Percentiles rank a stretch among this genome's conserved stretches.
phyloP scores from a whole-genome alignment of 1,140 invertebrate species.

The Zaprionus taronus region DNA sequence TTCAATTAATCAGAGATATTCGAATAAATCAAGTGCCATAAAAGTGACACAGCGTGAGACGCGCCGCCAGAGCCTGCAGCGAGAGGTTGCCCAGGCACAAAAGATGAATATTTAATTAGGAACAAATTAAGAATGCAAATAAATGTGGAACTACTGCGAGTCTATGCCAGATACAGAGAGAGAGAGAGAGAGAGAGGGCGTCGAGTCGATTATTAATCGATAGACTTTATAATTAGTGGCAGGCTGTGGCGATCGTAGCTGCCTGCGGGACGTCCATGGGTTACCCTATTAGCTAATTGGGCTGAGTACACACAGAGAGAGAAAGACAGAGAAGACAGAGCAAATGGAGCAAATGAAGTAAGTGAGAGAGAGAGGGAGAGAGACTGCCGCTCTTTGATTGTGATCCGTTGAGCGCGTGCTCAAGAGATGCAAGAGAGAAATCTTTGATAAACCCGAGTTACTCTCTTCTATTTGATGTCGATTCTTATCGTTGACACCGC shows the following conservation, averaged over 20 bases:
- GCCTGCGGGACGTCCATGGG: constrained; percentile 25
- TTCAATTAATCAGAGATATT: constrained; percentile 79
- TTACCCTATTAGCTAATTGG: constrained; percentile 69
- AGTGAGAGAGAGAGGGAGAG: neutral
- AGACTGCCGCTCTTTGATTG: constrained; percentile 45
- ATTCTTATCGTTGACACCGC: constrained; percentile 27
- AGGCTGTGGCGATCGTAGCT: constrained; percentile 30
- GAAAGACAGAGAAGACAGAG: neutral
- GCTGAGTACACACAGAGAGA: neutral
- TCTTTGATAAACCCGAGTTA: neutral
- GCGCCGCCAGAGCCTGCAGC: constrained; percentile 14
- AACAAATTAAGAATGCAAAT: constrained; percentile 83
- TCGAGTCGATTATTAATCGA: constrained; percentile 77
- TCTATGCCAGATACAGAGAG: neutral
- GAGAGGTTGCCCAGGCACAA: constrained; percentile 35
- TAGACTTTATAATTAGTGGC: constrained; percentile 75
- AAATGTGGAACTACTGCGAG: constrained; percentile 73
- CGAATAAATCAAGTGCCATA: constrained; percentile 80
- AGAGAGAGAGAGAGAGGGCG: constrained; percentile 1
- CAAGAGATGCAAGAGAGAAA: neutral
- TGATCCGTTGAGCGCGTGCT: constrained; percentile 55
- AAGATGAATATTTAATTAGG: constrained; percentile 82
- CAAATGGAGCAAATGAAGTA: no score
- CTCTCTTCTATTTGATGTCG: neutral
- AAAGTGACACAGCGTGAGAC: constrained; percentile 81